A percentile compares a stretch with the other conserved stretches of the same genome.
These are phyloP conservation scores for Zaprionus kolodkinae DNA, from an alignment of 1,140 invertebrate species.

Conservation along the genomic window DNA sequence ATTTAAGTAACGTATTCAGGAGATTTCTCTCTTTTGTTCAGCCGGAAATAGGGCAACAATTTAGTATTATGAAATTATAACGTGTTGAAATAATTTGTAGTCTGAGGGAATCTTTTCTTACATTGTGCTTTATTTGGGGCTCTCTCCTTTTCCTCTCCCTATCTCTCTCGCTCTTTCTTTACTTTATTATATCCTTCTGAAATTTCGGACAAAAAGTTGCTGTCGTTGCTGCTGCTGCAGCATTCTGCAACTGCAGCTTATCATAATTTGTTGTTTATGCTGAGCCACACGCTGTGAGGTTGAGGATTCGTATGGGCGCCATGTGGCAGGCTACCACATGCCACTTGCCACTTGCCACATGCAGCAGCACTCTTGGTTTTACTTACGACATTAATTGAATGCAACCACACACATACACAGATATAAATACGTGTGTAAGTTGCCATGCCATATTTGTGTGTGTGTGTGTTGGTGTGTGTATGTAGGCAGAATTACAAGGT, in stretches of 20 bases:
- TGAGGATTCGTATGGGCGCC: not conserved
- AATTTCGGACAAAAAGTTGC: not conserved
- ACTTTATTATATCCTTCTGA: not conserved
- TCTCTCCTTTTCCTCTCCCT: no score
- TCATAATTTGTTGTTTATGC: conserved; percentile 27
- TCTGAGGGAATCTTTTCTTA: not conserved
- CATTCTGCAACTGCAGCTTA: conserved; percentile 2
- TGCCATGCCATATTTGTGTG: conserved; percentile 5
- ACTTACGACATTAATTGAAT: conserved; percentile 37
- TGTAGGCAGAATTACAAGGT: conserved; percentile 6
- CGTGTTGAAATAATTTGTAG: not conserved
- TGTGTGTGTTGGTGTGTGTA: conserved; percentile 5
- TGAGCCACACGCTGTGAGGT: conserved; percentile 10
- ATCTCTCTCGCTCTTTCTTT: not conserved
- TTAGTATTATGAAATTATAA: not conserved
- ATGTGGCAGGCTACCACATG: conserved; percentile 7
- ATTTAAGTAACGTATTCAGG: not conserved
- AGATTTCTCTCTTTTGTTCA: not conserved
- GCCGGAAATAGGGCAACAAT: not conserved
- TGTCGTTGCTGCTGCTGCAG: not conserved
- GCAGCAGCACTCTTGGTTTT: conserved; percentile 20
- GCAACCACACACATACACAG: conserved; percentile 5
- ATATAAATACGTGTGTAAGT: not conserved
- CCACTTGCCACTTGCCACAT: conserved; percentile 19
- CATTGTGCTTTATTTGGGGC: not conserved